Conservation (phyloP, 2,888 invertebrate species). For the Ariolimax columbianus region DNA sequence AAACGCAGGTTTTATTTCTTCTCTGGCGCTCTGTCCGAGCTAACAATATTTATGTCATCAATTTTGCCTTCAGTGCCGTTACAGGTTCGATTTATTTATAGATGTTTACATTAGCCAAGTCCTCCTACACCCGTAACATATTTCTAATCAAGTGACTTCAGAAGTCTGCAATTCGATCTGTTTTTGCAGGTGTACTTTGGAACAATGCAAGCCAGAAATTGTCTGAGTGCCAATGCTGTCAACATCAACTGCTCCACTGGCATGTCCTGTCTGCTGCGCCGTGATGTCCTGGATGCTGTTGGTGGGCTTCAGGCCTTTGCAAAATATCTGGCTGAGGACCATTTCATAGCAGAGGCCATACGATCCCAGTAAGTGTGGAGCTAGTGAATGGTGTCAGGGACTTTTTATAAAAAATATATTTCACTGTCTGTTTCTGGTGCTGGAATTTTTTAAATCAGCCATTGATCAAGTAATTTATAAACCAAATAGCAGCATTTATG, state of each 20-base stretch:
- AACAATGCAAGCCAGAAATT: slow-evolving; percentile 96
- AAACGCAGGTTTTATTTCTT: too few species aligned
- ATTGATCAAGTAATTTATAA: too few species aligned
- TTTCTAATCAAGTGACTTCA: neutral
- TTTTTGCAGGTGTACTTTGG: slow-evolving; percentile 90
- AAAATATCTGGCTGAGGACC: slow-evolving; percentile 97
- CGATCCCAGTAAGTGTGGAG: slow-evolving; percentile 81
- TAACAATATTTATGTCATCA: too few species aligned
- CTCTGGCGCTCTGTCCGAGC: too few species aligned
- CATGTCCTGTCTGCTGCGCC: slow-evolving; percentile 96
- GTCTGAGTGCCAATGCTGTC: slow-evolving; percentile 93
- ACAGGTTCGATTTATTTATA: too few species aligned
- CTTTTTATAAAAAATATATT: too few species aligned
- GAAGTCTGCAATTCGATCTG: neutral
- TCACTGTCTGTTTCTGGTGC: too few species aligned
- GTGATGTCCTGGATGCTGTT: slow-evolving; percentile 89
- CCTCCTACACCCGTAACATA: too few species aligned
- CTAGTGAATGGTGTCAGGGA: neutral
- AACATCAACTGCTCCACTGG: slow-evolving; percentile 98
- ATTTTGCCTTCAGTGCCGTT: too few species aligned
- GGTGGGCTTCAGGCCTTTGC: slow-evolving; percentile 95
- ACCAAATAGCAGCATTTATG: too few species aligned
- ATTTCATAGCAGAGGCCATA: slow-evolving; percentile 95
- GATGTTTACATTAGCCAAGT: too few species aligned
- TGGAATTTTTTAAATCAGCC: too few species aligned